These are phyloP conservation scores for Caenorhabditis macrosperma DNA, from an alignment of 2,888 invertebrate genomes.

Conservation along the genomic window DNA sequence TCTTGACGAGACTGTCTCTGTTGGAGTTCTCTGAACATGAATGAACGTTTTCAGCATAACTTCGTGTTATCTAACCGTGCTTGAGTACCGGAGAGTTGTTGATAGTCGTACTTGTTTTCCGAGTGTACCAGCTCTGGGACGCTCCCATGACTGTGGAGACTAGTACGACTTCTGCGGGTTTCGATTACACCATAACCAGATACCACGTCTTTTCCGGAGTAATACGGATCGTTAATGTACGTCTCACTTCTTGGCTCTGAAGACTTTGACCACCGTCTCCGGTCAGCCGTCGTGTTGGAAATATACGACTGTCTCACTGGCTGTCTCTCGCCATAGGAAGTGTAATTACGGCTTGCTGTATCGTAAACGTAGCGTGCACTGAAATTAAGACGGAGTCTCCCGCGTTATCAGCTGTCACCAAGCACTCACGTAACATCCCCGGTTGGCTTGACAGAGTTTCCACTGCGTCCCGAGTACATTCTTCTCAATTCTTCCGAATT, in stretches of 20 bases:
- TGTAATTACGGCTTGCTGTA: constrained; percentile 51
- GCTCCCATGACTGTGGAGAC: constrained; percentile 51
- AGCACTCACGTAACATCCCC: constrained; percentile 52
- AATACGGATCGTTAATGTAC: constrained; percentile 55
- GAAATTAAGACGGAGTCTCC: not conserved
- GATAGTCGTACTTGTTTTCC: constrained; percentile 60
- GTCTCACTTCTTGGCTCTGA: constrained; percentile 59
- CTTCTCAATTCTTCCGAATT: constrained; percentile 54
- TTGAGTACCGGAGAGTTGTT: constrained; percentile 37
- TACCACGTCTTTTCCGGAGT: constrained; percentile 43
- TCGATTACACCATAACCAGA: constrained; percentile 54
- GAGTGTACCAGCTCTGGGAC: constrained; percentile 59
- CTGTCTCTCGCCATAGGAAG: constrained; percentile 43
- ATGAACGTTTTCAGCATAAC: not conserved
- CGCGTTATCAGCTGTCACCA: constrained; percentile 3
- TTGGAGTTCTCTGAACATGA: constrained; percentile 11
- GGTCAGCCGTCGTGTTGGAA: constrained; percentile 28
- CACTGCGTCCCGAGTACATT: constrained; percentile 58
- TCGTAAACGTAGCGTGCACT: constrained; percentile 58
- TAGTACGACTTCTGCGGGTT: constrained; percentile 46
- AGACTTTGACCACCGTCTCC: constrained; percentile 55
- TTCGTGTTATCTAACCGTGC: not conserved
- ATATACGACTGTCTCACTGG: constrained; percentile 28
- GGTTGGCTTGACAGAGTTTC: constrained; percentile 43
- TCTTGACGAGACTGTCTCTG: constrained; percentile 29